phyloP scores from a whole-genome alignment of 2,888 invertebrate species.

The Lepidonotus clava region DNA sequence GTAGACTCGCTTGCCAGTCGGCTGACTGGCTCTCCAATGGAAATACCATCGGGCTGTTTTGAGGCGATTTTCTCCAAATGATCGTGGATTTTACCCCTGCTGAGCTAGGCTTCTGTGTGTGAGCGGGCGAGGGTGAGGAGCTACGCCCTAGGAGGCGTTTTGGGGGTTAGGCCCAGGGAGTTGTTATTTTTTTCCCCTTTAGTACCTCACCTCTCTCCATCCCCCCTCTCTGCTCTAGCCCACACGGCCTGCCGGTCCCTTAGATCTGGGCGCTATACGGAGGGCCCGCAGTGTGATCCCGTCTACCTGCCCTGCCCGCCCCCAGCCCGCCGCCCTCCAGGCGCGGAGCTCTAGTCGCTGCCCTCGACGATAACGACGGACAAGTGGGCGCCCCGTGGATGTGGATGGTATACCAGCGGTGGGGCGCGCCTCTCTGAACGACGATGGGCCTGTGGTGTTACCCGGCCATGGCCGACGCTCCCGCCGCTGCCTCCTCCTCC shows the following conservation, averaged over 20 bases:
- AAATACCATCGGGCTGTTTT: constrained; percentile 20
- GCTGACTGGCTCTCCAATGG: constrained; percentile 37
- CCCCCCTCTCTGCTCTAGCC: neutral
- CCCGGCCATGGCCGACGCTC: neutral
- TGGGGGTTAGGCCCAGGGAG: constrained; percentile 3
- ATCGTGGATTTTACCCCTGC: constrained; percentile 36
- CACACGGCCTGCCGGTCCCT: neutral
- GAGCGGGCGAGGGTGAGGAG: constrained; percentile 26
- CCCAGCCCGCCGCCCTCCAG: neutral
- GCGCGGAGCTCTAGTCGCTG: neutral
- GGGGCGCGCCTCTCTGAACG: neutral
- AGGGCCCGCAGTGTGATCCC: neutral
- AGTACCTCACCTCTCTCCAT: neutral
- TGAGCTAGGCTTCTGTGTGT: neutral
- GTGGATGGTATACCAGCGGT: neutral
- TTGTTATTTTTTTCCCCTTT: neutral
- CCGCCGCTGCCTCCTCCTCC: neutral
- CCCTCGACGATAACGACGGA: neutral
- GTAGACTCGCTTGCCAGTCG: neutral
- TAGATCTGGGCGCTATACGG: too few relatives aligned
- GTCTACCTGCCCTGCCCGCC: neutral
- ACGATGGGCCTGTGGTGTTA: neutral
- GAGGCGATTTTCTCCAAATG: constrained; percentile 13
- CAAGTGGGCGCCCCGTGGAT: neutral
- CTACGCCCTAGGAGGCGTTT: neutral